Conservation (phyloP, 1,140 invertebrate species). For the Drosophila gunungcola region DNA sequence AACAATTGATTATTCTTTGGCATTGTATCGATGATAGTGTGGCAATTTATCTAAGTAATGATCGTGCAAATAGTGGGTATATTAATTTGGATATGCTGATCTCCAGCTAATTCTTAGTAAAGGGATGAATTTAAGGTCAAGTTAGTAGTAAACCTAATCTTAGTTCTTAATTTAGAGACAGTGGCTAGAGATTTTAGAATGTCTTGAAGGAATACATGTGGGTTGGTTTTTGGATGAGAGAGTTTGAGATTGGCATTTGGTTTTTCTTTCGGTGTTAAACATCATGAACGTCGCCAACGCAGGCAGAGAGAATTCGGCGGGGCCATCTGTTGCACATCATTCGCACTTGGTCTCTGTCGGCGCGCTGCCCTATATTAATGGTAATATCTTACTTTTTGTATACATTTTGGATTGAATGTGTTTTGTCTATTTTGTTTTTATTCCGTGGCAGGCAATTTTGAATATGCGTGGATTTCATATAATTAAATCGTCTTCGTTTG, state of each 20-base stretch:
- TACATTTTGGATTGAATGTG: constrained; percentile 68
- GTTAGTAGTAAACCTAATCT: too few species aligned
- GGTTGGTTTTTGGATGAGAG: too few species aligned
- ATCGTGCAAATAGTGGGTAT: too few species aligned
- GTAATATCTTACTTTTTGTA: constrained; percentile 83
- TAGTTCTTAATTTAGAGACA: too few species aligned
- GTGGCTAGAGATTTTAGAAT: too few species aligned
- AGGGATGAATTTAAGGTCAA: too few species aligned
- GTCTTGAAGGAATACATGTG: too few species aligned
- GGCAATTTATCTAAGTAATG: too few species aligned
- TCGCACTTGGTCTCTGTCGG: constrained; percentile 81
- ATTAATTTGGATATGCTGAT: too few species aligned
- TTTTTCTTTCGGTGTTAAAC: constrained; percentile 32
- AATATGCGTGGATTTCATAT: constrained; percentile 71
- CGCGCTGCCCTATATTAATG: constrained; percentile 81
- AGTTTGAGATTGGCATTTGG: too few species aligned
- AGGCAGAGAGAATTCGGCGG: constrained; percentile 60
- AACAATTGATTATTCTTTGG: neutral
- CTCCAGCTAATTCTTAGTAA: too few species aligned
- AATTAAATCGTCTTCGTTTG: constrained; percentile 65
- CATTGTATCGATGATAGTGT: too few species aligned
- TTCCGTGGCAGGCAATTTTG: constrained; percentile 55
- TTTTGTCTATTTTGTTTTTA: constrained; percentile 76
- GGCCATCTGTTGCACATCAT: constrained; percentile 82
- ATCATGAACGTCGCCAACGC: constrained; percentile 41